Evolutionary conservation across 2,113 vertebrate genomes (phyloP).

Genomic region (Hydrochoerus hydrochaeris): DNA sequence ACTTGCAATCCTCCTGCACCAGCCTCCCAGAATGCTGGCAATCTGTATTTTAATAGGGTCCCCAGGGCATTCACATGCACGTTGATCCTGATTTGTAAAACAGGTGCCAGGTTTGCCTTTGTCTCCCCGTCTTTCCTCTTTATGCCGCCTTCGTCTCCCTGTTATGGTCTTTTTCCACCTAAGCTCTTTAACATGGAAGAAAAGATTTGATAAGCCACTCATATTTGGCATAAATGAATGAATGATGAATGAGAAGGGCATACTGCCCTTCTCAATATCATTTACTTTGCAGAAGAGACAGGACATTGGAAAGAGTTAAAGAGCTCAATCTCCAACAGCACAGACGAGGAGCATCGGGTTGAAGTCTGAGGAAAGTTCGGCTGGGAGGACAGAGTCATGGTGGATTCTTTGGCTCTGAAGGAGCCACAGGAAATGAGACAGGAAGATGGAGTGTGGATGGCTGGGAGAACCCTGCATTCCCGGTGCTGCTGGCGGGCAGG

Average conservation of each 20-base stretch:
- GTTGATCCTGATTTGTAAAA: not conserved
- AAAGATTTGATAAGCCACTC: not conserved
- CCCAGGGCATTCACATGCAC: not conserved
- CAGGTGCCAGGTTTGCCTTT: not conserved
- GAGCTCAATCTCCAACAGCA: not conserved
- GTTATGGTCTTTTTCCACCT: not conserved
- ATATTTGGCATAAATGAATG: not conserved
- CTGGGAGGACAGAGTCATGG: conserved; percentile 1
- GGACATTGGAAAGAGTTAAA: not conserved
- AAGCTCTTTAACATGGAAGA: not conserved
- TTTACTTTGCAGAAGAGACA: not conserved
- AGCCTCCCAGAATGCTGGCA: not conserved
- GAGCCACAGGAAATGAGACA: not conserved
- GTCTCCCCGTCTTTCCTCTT: not conserved
- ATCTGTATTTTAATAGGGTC: not conserved
- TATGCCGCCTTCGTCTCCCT: not conserved
- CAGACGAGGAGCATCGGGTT: not conserved
- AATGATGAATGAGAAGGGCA: too few species aligned
- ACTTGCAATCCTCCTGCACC: not conserved
- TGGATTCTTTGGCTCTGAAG: not conserved
- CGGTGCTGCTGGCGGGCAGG: not conserved
- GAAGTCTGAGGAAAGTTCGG: not conserved
- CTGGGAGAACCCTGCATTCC: not conserved
- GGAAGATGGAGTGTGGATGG: not conserved
- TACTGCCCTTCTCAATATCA: not conserved